Percentiles rank a stretch among this genome's conserved stretches.
Evolutionary conservation across 2,113 vertebrate species (phyloP).

Genomic region (Nothocercus nigrocapillus): DNA sequence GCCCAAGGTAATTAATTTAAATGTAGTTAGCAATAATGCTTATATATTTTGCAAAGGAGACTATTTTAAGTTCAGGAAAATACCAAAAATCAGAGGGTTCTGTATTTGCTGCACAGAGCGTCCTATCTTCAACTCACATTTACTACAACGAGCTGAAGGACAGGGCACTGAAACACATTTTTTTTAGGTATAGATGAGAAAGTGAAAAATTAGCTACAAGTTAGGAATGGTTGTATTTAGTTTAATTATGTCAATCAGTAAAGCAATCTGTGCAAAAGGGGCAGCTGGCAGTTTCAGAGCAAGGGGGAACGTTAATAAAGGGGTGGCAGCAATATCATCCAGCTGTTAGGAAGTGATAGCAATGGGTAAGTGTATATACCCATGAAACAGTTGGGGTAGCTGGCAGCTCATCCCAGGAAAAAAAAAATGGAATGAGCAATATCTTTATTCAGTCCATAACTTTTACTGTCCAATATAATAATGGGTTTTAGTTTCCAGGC

Average conservation of each 20-base stretch:
- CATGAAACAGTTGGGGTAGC: background rate
- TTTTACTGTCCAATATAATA: slow-evolving; percentile 40
- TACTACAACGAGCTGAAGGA: background rate
- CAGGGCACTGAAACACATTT: background rate
- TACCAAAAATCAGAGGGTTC: background rate
- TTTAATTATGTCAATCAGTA: background rate
- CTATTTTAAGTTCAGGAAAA: background rate
- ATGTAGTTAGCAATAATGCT: background rate
- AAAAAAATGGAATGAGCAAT: background rate
- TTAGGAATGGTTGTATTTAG: background rate
- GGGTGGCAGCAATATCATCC: background rate
- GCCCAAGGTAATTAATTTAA: background rate
- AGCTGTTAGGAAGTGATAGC: background rate
- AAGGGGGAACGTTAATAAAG: background rate
- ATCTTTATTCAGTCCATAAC: slow-evolving; percentile 49
- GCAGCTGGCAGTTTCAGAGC: background rate
- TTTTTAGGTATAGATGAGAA: background rate
- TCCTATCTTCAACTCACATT: background rate
- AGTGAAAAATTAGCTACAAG: background rate
- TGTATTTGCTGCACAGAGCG: background rate
- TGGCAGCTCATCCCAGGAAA: background rate
- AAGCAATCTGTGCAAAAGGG: background rate
- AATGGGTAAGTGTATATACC: background rate
- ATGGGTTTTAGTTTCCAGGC: slow-evolving; percentile 2
- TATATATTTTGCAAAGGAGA: background rate